Evolutionary conservation across 64 coral and sea anemone species (phyloP).

Genomic region (Cladopsammia gracilis): DNA sequence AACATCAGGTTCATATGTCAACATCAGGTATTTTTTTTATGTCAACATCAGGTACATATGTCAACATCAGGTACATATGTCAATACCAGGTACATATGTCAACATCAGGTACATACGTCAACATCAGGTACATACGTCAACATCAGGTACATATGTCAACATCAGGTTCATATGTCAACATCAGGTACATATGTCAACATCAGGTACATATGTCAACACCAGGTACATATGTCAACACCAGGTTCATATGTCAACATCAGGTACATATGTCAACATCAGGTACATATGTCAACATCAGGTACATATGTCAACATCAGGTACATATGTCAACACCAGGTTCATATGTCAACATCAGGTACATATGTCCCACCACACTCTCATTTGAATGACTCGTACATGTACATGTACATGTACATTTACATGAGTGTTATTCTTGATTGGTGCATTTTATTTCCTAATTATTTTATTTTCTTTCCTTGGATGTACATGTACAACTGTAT

Average conservation of each 20-base stretch:
- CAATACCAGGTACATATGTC: no score
- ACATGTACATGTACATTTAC: no score
- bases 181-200: conserved; percentile 36
- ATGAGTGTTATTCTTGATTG: no score
- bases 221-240: background rate
- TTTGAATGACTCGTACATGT: no score
- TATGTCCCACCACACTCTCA: background rate
- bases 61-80: conserved; percentile 28
- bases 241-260: no score
- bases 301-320: conserved; percentile 25
- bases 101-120: conserved; percentile 26
- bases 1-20: no score
- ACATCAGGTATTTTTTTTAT: no score
- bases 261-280: conserved; percentile 25
- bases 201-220: conserved; percentile 30
- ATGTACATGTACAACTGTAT: no score
- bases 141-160: conserved; percentile 26
- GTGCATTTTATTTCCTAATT: no score
- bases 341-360: conserved; percentile 35
- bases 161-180: no score
- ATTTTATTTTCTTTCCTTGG: no score
- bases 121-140: conserved; percentile 27
- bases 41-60: conserved; percentile 28
- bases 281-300: conserved; percentile 30
- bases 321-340: no score